Percentiles rank a stretch among this genome's conserved stretches.
These are phyloP conservation scores for Popillia japonica DNA, from an alignment of 1,140 invertebrate species.

Conservation along the genomic window DNA sequence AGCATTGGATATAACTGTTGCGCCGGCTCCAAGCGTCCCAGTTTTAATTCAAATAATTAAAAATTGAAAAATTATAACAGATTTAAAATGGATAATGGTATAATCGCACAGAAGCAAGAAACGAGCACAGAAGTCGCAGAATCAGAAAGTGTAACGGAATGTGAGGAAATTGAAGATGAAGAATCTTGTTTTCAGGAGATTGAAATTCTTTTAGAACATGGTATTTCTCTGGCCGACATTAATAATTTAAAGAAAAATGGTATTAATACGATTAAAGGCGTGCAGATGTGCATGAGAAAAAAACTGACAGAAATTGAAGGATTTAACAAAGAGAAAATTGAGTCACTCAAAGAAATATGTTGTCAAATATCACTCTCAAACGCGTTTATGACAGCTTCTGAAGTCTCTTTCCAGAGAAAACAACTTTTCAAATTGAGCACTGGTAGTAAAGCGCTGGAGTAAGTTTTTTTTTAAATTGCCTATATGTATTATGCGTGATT, in stretches of 20 bases:
- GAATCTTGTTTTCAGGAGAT: constrained; percentile 66
- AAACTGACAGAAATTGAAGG: constrained; percentile 79
- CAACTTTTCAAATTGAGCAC: constrained; percentile 77
- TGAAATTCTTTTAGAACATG: constrained; percentile 65
- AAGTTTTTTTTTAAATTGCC: no score
- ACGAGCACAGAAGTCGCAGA: neutral
- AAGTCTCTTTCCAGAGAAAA: constrained; percentile 77
- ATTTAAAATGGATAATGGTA: neutral
- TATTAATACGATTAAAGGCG: constrained; percentile 82
- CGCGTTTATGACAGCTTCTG: constrained; percentile 78
- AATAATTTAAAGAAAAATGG: constrained; percentile 81
- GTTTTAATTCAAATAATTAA: constrained; percentile 22
- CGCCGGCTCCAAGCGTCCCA: neutral
- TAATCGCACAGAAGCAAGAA: neutral
- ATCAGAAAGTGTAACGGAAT: constrained; percentile 21
- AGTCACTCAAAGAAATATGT: constrained; percentile 84
- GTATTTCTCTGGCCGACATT: constrained; percentile 70
- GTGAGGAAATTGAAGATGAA: constrained; percentile 61
- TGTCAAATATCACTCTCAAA: constrained; percentile 64
- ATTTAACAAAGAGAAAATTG: constrained; percentile 82
- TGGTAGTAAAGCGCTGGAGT: constrained; percentile 79
- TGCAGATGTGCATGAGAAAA: constrained; percentile 83
- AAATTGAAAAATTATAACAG: neutral
- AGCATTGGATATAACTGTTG: constrained; percentile 17
- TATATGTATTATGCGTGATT: no score